phyloP scores from a whole-genome alignment of 2,797 vertebrate genomes.

The Florisuga fusca region DNA sequence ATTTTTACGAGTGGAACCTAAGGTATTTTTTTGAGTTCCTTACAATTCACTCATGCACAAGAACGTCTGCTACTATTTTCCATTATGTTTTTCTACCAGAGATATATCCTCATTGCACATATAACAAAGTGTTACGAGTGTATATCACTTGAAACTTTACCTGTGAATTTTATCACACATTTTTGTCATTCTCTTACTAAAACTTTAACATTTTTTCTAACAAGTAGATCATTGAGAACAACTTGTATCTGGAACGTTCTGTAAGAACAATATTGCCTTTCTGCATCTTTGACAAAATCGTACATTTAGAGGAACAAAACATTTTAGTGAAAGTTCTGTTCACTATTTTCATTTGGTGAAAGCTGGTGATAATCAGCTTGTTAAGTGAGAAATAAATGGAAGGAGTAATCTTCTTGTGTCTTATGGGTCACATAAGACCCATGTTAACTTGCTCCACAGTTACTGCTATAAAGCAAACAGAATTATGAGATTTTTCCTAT shows the following conservation, averaged over 20 bases:
- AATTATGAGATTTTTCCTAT: background rate
- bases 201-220: background rate
- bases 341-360: background rate
- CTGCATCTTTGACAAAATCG: background rate
- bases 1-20: background rate
- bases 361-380: background rate
- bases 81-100: background rate
- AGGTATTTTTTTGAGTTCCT: background rate
- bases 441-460: background rate
- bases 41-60: background rate
- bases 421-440: background rate
- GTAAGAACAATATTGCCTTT: background rate
- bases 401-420: background rate
- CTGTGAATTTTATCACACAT: background rate
- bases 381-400: background rate
- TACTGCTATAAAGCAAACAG: background rate
- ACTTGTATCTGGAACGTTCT: background rate
- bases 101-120: rapidly evolving
- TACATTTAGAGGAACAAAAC: background rate
- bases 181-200: background rate
- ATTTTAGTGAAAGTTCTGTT: background rate
- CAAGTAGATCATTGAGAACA: background rate
- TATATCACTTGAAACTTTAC: background rate
- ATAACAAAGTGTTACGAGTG: background rate
- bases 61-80: background rate